Conservation (phyloP, 2,888 invertebrate genomes). For the Chrysolina oricalcia region DNA sequence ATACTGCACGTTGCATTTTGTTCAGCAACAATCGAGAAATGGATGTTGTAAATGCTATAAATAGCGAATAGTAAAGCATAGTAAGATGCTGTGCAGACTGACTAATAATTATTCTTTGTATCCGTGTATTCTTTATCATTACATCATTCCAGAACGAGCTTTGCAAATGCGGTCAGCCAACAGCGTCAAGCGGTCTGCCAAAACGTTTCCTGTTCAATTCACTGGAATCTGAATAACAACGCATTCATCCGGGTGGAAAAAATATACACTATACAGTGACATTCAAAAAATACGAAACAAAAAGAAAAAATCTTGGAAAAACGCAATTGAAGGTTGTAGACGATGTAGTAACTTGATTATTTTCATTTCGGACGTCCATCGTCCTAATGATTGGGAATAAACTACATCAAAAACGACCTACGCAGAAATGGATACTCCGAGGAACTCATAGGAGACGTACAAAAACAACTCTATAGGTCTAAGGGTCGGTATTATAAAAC, state of each 20-base stretch:
- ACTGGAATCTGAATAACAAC: not conserved
- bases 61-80: conserved; percentile 47
- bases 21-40: conserved; percentile 17
- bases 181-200: conserved; percentile 43
- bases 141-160: conserved; percentile 30
- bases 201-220: conserved; percentile 22
- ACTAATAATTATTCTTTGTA: conserved; percentile 48
- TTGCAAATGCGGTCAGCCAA: conserved; percentile 25
- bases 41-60: conserved; percentile 45
- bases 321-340: too few relatives aligned
- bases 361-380: too few relatives aligned
- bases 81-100: conserved; percentile 42
- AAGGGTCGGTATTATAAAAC: too few relatives aligned
- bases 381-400: too few relatives aligned
- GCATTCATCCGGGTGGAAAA: not conserved
- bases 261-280: too few relatives aligned
- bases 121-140: conserved; percentile 31
- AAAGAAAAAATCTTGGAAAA: too few relatives aligned
- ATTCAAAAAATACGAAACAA: too few relatives aligned
- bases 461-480: too few relatives aligned
- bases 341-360: too few relatives aligned
- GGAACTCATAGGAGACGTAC: too few relatives aligned
- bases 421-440: too few relatives aligned
- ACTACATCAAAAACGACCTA: too few relatives aligned
- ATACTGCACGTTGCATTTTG: conserved; percentile 15